phyloP scores from a whole-genome alignment of 2,113 vertebrate species.

The Boulengeromyrus knoepffleri region DNA sequence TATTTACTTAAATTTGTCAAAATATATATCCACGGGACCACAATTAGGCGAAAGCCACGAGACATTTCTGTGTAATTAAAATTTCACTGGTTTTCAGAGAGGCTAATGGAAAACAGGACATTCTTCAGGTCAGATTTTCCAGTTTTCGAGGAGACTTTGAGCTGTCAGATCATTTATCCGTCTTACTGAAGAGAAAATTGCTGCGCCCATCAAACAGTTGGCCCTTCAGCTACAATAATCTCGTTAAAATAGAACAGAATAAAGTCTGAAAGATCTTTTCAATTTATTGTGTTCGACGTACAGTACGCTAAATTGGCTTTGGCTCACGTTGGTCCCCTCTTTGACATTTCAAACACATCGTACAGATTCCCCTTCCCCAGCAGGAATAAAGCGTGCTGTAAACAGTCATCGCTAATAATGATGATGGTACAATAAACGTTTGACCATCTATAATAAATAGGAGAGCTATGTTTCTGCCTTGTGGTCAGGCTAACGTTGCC shows the following conservation, averaged over 20 bases:
- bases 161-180: background rate
- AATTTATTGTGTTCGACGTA: background rate
- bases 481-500: background rate
- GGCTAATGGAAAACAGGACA: background rate
- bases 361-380: background rate
- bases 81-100: background rate
- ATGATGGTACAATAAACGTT: background rate
- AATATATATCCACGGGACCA: background rate
- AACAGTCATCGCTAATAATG: background rate
- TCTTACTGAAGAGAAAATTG: constrained; percentile 9
- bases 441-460: background rate
- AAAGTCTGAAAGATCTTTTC: background rate
- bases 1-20: background rate
- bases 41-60: background rate
- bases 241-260: background rate
- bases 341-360: background rate
- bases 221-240: background rate
- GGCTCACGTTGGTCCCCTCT: background rate
- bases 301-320: background rate
- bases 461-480: background rate
- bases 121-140: constrained; percentile 4
- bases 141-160: background rate
- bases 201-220: background rate
- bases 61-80: background rate
- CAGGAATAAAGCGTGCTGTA: background rate